Evolutionary conservation across 1,140 invertebrate genomes (phyloP), one percentile per base, ranked within the genome.

Genomic region (Drosophila sturtevanti): DNA sequence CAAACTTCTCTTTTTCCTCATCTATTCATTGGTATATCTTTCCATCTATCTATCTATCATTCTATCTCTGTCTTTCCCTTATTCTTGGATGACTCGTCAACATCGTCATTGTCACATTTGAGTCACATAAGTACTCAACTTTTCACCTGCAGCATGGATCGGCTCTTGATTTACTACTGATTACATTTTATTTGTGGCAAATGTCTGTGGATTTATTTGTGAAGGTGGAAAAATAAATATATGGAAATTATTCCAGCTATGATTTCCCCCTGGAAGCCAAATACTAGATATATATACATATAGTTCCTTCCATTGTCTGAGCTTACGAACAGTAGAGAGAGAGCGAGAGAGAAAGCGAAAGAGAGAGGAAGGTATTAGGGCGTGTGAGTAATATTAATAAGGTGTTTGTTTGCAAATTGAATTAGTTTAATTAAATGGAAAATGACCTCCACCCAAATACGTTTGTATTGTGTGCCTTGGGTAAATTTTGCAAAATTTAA

Each of bases 361-460:
- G 63, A 44, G 22, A 48, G 61, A 21, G 10, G 27, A 35, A 3
- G 21, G 52, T 64, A 44, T 9, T 21, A 41, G 4, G 38, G 60
- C 69, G 64, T 74, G 60, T 75, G 59, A 55, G 10, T 65, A 60
- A 63, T 73, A 81, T 74, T 77, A 64, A 62, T 68, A 38, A 79
- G 67, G 84, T 84, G 79, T 87, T 87, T 87, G 70, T 58, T 64
- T 64, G 63, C 60, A 63, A 64, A 73, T 79, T 70, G 84, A 68
- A 80, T 80, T 87, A 84, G 84, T 87, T 87, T 87, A 87, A 87
- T 87, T 89, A 87, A 89, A 77, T 76, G 84, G 67, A 89, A 89
- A 69, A 63, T 27, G 37, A 31, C 65, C 34, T 60, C 12, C 24
- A 64, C 63, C 63, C 67, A 64, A 67, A 52, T 27, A 48, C 60